Evolutionary conservation across 2,888 invertebrate species (phyloP).

Genomic region (Psylliodes chrysocephalus): DNA sequence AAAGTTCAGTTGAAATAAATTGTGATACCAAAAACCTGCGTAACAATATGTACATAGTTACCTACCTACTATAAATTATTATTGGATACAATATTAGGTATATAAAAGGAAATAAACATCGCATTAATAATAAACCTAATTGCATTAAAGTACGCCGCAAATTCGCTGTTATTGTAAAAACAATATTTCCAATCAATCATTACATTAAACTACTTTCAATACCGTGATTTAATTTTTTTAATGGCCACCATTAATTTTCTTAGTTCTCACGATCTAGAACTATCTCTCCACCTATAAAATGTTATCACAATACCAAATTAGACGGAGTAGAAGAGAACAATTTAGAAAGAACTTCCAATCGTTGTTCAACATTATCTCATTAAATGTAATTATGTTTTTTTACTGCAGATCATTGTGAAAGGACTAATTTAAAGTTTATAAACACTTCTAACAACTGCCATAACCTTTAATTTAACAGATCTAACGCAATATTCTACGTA

Average conservation of each 20-base stretch:
- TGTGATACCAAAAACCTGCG: too few relatives aligned
- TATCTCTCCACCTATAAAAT: conserved; percentile 10
- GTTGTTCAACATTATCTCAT: conserved; percentile 29
- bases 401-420: conserved; percentile 29
- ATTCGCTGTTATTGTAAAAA: not conserved
- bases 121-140: not conserved
- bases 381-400: conserved; percentile 31
- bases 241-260: conserved; percentile 11
- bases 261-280: conserved; percentile 16
- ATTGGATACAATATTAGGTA: too few relatives aligned
- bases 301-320: conserved; percentile 21
- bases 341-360: conserved; percentile 9
- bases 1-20: too few relatives aligned
- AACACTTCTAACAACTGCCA: conserved; percentile 32
- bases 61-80: too few relatives aligned
- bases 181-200: conserved; percentile 10
- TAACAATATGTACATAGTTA: too few relatives aligned
- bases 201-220: conserved; percentile 14
- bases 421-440: conserved; percentile 31
- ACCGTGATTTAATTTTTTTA: conserved; percentile 10
- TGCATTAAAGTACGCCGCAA: not conserved
- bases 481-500: conserved; percentile 18
- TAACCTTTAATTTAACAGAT: conserved; percentile 31
- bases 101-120: not conserved
- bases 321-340: conserved; percentile 8